Base-by-base conservation (phyloP, 1,140 invertebrate species). In the Cardiocondyla obscurior region DNA sequence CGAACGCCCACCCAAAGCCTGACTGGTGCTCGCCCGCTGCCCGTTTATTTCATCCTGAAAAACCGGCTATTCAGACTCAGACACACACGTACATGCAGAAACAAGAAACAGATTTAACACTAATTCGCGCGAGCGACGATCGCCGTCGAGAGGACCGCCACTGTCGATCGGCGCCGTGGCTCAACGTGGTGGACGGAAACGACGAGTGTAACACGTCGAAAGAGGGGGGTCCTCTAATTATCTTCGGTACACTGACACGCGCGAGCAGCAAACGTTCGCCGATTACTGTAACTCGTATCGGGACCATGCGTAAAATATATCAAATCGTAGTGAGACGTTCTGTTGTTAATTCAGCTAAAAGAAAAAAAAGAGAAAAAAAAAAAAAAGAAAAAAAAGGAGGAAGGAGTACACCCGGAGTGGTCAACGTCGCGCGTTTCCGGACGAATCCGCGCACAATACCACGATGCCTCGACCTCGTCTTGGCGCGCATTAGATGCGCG, bases 1-100 rank as follows among this genome's bases (percentile, higher is more conserved):
- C 96, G 95, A 94, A 95, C 93, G 95, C 95, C 95, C 95, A 95
- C 95, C 95, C 95, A 95, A 95, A 95, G 95, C 94, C 92, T 94
- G 94, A 94, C 94, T 93, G 94, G 91, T 92, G 94, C 93, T 93
- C 93, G 92, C 91, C 89, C 90, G 90, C 93, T 93, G 92, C 93
- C 94, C 94, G 86, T 91, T 92, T 90, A 90, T 88, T 89, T 88
- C 64, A 85, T 85, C 88, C 83, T 22, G 60, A n/a, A n/a, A n/a
- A 53, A 62, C 84, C 81, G 83, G 85, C 72, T 57, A 85, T 49
- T 33, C 36, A 28, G n/a, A n/a, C n/a, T n/a, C 2, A 76, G 58
- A 65, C 14, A 22, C n/a, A 62, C n/a, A 19, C 14, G 12, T 6
- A 7, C 46, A 6, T 19, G 53, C 74, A 79, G 22, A 6, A 69